A percentile compares a stretch with the other conserved stretches of the same genome.
These are phyloP conservation scores for Anthophora plumipes DNA, from an alignment of 2,888 invertebrate genomes.

Conservation along the genomic window DNA sequence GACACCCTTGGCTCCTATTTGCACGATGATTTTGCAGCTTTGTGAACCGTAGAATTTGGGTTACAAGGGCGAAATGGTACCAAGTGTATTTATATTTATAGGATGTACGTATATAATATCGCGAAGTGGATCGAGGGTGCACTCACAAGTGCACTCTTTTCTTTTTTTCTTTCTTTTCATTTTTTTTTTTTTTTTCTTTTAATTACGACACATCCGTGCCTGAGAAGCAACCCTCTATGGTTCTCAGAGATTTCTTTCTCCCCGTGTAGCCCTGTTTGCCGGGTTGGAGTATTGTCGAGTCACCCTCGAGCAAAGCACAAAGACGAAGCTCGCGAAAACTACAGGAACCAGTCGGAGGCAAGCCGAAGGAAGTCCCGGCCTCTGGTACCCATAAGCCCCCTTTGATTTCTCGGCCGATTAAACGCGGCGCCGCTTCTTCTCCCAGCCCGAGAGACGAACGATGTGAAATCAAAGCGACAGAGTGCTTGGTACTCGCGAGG, in stretches of 20 bases:
- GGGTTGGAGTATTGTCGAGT: slow-evolving; percentile 60
- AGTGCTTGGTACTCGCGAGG: slow-evolving; percentile 12
- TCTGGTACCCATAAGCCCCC: slow-evolving; percentile 40
- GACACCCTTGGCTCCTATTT: neutral
- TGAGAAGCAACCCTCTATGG: slow-evolving; percentile 52
- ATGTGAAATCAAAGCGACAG: slow-evolving; percentile 58
- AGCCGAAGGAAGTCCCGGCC: slow-evolving; percentile 26
- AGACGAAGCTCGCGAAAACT: slow-evolving; percentile 47
- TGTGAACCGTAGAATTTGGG: slow-evolving; percentile 2
- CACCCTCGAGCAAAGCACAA: slow-evolving; percentile 60
- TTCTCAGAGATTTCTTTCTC: slow-evolving; percentile 37
- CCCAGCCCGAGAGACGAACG: slow-evolving; percentile 30
- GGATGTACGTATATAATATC: neutral
- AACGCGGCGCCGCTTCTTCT: slow-evolving; percentile 54
- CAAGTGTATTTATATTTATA: neutral
- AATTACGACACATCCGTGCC: slow-evolving; percentile 18
- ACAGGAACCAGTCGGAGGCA: slow-evolving; percentile 35
- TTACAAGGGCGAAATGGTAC: neutral
- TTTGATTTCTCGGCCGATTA: slow-evolving; percentile 66
- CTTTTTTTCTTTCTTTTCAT: neutral
- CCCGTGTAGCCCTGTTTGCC: slow-evolving; percentile 29
- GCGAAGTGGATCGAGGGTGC: neutral
- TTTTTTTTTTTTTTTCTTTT: neutral
- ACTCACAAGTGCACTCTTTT: too few relatives aligned
- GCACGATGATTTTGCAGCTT: neutral